These are phyloP conservation scores for Siderastrea siderea DNA, from an alignment of 92 coral and sea anemone genomes.

Conservation along the genomic window DNA sequence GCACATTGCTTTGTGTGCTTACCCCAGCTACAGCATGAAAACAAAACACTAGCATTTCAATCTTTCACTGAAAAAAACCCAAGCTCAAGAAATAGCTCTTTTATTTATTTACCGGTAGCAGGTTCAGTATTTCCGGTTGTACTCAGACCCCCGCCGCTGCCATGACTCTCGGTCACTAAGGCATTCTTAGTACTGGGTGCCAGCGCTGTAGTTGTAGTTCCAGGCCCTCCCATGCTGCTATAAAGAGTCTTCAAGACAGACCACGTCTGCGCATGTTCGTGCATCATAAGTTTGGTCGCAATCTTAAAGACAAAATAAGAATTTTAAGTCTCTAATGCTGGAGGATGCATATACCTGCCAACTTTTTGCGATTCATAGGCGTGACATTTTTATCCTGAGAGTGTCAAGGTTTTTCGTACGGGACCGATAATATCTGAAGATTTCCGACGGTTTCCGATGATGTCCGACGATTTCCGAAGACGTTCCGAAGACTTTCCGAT, in stretches of 20 bases:
- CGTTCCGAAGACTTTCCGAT: too few species aligned
- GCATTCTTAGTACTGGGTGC: slow-evolving; percentile 70
- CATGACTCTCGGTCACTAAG: slow-evolving; percentile 62
- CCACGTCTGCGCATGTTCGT: slow-evolving; percentile 99
- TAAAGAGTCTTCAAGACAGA: slow-evolving; percentile 90
- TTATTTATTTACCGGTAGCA: slow-evolving; percentile 59
- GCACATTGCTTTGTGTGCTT: slow-evolving; percentile 19
- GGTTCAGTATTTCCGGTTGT: slow-evolving; percentile 73
- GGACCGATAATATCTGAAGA: too few species aligned
- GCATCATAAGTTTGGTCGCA: slow-evolving; percentile 82
- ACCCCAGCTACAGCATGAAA: not conserved
- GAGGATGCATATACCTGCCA: too few species aligned
- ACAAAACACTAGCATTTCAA: not conserved
- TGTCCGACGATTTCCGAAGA: too few species aligned
- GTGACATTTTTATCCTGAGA: too few species aligned
- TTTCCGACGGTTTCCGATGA: too few species aligned
- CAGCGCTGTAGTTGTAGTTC: slow-evolving; percentile 59
- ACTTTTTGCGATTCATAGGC: too few species aligned
- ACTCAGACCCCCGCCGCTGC: slow-evolving; percentile 79
- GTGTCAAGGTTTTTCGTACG: too few species aligned
- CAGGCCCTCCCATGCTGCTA: slow-evolving; percentile 75
- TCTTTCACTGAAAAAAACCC: not conserved
- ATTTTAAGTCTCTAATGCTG: not conserved
- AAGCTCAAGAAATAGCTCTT: not conserved
- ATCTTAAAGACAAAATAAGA: slow-evolving; percentile 52